phyloP scores from a whole-genome alignment of 2,113 vertebrate species.

The Ammodytes marinus region DNA sequence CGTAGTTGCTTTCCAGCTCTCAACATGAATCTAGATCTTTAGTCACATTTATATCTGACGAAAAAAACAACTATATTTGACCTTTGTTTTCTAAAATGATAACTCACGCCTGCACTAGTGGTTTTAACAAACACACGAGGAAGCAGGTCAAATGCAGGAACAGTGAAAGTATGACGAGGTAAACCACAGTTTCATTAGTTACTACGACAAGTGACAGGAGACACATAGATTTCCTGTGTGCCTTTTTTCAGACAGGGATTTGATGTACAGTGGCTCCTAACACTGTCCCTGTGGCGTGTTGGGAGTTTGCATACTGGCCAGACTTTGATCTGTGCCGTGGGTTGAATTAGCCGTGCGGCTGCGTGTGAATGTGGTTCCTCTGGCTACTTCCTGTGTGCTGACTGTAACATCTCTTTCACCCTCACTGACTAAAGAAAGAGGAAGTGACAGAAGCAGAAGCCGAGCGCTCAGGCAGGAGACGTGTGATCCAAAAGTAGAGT shows the following conservation, averaged over 20 bases:
- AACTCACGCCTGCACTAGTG: not conserved
- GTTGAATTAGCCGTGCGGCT: not conserved
- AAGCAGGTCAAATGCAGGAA: not conserved
- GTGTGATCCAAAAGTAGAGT: slow-evolving; percentile 6
- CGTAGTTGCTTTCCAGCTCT: not conserved
- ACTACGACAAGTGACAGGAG: not conserved
- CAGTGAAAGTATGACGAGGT: not conserved
- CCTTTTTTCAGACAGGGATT: not conserved
- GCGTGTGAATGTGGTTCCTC: slow-evolving; percentile 38
- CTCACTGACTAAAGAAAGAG: slow-evolving; percentile 57
- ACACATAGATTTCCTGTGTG: not conserved
- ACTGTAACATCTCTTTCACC: slow-evolving; percentile 33
- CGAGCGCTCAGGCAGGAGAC: not conserved
- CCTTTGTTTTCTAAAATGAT: not conserved
- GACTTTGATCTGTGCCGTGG: slow-evolving; percentile 39
- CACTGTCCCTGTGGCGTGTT: not conserved
- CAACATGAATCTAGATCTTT: not conserved
- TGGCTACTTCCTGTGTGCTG: slow-evolving; percentile 68
- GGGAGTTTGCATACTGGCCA: slow-evolving; percentile 61
- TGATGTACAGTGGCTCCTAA: not conserved
- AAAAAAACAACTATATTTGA: not conserved
- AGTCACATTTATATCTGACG: not conserved
- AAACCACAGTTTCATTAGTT: not conserved
- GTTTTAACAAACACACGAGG: not conserved
- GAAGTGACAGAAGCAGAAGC: slow-evolving; percentile 67